These are phyloP conservation scores for Apostichopus parvimensis DNA, from an alignment of 35 echinoderm and acorn worm species.

Conservation along the genomic window DNA sequence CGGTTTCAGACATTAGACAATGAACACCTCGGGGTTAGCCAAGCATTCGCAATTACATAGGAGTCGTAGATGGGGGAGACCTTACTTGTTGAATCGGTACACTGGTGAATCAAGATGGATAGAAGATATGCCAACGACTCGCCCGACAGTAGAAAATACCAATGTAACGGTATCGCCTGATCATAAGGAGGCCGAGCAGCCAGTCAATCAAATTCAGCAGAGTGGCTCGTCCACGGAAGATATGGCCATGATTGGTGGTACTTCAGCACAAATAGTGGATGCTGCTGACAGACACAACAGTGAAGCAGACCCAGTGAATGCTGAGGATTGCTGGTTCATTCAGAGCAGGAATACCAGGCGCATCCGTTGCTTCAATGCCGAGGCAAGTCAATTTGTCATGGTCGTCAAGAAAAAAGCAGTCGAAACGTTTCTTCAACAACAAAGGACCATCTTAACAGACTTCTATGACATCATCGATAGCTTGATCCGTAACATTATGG, in stretches of 20 bases:
- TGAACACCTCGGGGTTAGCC: background rate
- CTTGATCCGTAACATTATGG: background rate
- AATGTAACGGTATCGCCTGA: no score
- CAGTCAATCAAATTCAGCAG: background rate
- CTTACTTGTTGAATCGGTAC: background rate
- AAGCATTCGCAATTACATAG: background rate
- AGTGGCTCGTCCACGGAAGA: background rate
- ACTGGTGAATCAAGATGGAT: conserved; percentile 10
- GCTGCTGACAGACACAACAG: no score
- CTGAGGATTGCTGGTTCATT: background rate
- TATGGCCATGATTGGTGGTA: background rate
- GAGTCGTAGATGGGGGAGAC: background rate
- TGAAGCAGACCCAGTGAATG: background rate
- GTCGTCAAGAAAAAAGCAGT: background rate
- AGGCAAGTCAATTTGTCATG: background rate
- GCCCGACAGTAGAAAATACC: background rate
- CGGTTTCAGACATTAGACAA: no score
- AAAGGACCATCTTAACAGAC: background rate
- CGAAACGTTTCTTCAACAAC: background rate
- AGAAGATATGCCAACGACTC: background rate
- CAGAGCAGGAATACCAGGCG: background rate
- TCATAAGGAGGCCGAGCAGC: background rate
- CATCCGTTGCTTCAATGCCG: background rate
- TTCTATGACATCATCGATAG: conserved; percentile 15
- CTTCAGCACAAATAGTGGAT: no score